Conservation (phyloP, 2,888 invertebrate species). For the Drosophila anomelani region DNA sequence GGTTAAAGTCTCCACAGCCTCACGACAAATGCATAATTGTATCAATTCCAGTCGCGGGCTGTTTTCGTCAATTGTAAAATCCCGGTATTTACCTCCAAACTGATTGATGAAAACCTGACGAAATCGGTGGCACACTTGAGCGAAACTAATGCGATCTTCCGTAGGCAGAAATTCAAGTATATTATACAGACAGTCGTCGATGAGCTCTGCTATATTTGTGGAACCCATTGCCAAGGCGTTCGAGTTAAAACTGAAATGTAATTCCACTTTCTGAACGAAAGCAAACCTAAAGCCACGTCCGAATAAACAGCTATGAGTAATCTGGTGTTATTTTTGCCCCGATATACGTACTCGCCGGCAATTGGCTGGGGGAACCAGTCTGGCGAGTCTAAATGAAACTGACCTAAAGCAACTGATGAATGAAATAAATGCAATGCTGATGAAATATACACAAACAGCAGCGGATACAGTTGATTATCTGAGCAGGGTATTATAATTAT, state of each 20-base stretch:
- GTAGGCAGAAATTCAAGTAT: slow-evolving; percentile 35
- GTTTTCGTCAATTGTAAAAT: slow-evolving; percentile 38
- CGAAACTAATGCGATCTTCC: slow-evolving; percentile 48
- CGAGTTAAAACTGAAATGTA: slow-evolving; percentile 38
- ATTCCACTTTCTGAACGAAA: neutral
- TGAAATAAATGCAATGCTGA: slow-evolving; percentile 1
- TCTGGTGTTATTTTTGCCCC: slow-evolving; percentile 5
- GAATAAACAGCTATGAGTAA: slow-evolving; percentile 55
- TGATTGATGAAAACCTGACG: slow-evolving; percentile 48
- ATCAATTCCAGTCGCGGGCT: slow-evolving; percentile 31
- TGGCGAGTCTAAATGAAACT: slow-evolving; percentile 21
- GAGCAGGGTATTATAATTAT: neutral
- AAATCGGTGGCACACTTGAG: slow-evolving; percentile 58
- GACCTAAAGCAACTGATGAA: slow-evolving; percentile 50
- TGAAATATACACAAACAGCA: slow-evolving; percentile 10
- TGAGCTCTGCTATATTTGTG: slow-evolving; percentile 47
- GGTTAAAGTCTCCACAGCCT: slow-evolving; percentile 35
- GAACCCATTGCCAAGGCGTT: slow-evolving; percentile 33
- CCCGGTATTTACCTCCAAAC: slow-evolving; percentile 23
- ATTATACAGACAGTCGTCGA: slow-evolving; percentile 57
- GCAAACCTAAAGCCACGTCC: slow-evolving; percentile 52
- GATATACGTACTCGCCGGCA: slow-evolving; percentile 22
- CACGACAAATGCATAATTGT: slow-evolving; percentile 53
- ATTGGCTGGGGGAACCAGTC: slow-evolving; percentile 20
- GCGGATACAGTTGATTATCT: neutral